These are phyloP conservation scores for Lasius platythorax DNA, from an alignment of 2,888 invertebrate genomes.

Conservation along the genomic window DNA sequence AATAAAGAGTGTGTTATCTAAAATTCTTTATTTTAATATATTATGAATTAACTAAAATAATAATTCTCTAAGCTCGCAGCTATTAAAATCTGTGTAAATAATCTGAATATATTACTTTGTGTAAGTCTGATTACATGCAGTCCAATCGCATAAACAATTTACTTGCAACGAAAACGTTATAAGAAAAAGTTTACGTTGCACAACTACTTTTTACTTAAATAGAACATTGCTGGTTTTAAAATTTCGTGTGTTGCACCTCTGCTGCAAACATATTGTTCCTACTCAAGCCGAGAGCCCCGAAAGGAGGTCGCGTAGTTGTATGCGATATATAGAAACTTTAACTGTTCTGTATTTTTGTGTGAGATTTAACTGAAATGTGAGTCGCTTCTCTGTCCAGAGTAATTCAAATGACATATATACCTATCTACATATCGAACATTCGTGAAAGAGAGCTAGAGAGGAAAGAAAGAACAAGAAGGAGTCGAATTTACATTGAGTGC, in stretches of 20 bases:
- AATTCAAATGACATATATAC: slow-evolving; percentile 8
- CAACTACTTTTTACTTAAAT: not conserved
- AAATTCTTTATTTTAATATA: not conserved
- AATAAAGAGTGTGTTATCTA: not conserved
- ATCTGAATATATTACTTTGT: not conserved
- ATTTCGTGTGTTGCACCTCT: not conserved
- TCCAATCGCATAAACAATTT: not conserved
- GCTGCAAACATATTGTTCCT: slow-evolving; percentile 18
- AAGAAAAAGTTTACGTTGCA: not conserved
- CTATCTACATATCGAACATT: not conserved
- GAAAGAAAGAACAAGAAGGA: not conserved
- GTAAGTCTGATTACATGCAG: not conserved
- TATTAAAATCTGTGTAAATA: not conserved
- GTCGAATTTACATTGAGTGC: not conserved
- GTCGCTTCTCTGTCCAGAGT: not conserved
- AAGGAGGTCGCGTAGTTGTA: slow-evolving; percentile 18
- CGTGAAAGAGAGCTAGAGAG: not conserved
- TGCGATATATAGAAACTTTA: slow-evolving; percentile 9
- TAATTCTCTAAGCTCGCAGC: not conserved
- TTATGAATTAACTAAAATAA: not conserved
- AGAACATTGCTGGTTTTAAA: not conserved
- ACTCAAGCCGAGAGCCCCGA: slow-evolving; percentile 6
- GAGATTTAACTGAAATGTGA: not conserved
- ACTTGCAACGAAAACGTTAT: not conserved
- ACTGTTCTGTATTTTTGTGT: slow-evolving; percentile 33